Conservation (phyloP, 2,797 vertebrate species). For the Hephaestus fuliginosus region DNA sequence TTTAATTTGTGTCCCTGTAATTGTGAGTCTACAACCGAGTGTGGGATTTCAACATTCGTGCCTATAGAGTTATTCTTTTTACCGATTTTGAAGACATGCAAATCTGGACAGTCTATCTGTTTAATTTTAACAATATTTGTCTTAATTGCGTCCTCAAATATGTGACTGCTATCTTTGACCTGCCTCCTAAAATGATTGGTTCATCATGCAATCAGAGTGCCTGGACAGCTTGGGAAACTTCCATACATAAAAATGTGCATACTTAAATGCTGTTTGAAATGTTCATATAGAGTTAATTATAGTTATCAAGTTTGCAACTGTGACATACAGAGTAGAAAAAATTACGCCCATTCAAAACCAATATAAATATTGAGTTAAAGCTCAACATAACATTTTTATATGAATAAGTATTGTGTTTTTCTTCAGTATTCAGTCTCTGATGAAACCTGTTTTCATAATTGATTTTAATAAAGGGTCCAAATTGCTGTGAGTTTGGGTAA, state of each 20-base stretch:
- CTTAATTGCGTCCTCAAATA: not conserved
- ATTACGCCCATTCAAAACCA: not conserved
- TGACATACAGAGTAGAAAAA: not conserved
- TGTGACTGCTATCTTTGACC: not conserved
- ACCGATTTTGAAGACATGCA: conserved; percentile 20
- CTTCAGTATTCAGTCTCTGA: not conserved
- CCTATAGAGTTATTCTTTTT: not conserved
- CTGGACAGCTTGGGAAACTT: not conserved
- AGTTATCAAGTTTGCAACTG: not conserved
- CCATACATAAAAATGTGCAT: not conserved
- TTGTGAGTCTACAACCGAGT: conserved; percentile 47
- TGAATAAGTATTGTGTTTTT: not conserved
- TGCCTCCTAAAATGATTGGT: not conserved
- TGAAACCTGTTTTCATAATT: not conserved
- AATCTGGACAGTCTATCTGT: not conserved
- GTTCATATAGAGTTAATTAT: not conserved
- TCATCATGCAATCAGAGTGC: not conserved
- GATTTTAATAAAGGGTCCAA: not conserved
- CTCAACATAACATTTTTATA: not conserved
- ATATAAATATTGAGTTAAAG: not conserved
- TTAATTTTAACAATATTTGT: not conserved
- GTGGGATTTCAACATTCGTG: conserved; percentile 37
- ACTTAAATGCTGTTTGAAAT: not conserved
- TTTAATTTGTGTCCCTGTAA: conserved; percentile 73
- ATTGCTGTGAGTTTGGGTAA: not conserved